Base-by-base conservation (phyloP, 2,888 invertebrate genomes). In the Mesochorus sp. region DNA sequence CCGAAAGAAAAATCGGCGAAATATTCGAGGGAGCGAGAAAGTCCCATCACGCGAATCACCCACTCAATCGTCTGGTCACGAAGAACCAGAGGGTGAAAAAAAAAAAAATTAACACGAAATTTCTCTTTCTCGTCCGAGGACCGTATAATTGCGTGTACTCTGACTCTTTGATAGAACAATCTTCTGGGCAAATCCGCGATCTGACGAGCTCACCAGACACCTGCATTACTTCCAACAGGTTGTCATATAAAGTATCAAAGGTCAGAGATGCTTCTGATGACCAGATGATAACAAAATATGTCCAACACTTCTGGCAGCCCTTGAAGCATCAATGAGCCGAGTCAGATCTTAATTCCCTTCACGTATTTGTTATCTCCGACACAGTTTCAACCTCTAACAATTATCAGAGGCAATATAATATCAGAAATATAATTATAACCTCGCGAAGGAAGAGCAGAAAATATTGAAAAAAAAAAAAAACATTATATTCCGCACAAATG, bases 11-110 rank as follows among this genome's bases (percentile, higher is more conserved):
- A 78, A 66, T 74, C 59, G 78, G 17, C 59, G 70, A 37, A 62
- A 78, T 53, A 70, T 66, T 53, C 68, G 66, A 71, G 53, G 61
- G 74, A 37, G 42, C 42, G 70, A 66, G 59, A 59, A 78, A 66
- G 53, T 66, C 74, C 74, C 74, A 66, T 74, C 74, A 74, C 44
- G 21, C 66, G 53, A 78, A 78, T 78, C 78, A 78, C 78, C 78
- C 78, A 78, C 78, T 78, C 74, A 78, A 74, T 78, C 78, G 70
- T 74, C 74, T 49, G 66, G 66, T 70, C 64, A 66, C 47, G 47
- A 44, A 66, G 51, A 49, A 59, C 17, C n/a, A 57, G 59, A 61
- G 59, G 8, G 51, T 19, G 55, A 28, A 49, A 51, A 61, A 28
- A 28, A 55, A 42, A 67, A 51, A 68, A 73, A 51, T 59, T 70